phyloP scores from a whole-genome alignment of 2,797 vertebrate genomes.

The Hephaestus fuliginosus region DNA sequence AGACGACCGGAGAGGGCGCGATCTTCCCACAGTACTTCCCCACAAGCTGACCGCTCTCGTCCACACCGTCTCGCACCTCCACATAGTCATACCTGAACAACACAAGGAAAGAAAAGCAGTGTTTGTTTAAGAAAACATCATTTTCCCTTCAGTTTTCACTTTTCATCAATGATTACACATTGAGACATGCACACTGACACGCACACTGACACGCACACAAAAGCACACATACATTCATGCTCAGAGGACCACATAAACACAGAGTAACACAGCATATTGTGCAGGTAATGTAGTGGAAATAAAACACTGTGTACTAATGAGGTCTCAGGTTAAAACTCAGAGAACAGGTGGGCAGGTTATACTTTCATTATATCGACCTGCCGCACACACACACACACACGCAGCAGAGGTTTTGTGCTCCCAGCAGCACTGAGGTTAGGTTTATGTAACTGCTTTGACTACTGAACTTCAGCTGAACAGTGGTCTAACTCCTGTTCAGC shows the following conservation, averaged over 20 bases:
- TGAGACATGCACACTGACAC: neutral
- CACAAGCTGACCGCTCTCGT: conserved; percentile 91
- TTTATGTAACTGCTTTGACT: conserved; percentile 56
- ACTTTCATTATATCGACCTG: conserved; percentile 59
- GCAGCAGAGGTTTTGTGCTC: conserved; percentile 41
- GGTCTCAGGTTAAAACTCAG: conserved; percentile 71
- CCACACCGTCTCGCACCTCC: conserved; percentile 95
- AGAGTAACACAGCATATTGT: conserved; percentile 56
- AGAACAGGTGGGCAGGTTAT: conserved; percentile 66
- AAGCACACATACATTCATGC: conserved; percentile 18
- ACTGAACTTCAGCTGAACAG: conserved; percentile 38
- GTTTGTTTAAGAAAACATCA: neutral
- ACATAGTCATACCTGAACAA: conserved; percentile 95
- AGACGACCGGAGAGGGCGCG: conserved; percentile 94
- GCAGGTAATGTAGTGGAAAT: conserved; percentile 75
- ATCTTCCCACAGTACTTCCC: conserved; percentile 99
- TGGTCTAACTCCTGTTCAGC: conserved; percentile 48
- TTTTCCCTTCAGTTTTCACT: neutral
- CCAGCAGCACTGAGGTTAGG: conserved; percentile 52
- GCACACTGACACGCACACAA: neutral
- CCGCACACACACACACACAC: conserved; percentile 6
- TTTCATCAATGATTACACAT: neutral
- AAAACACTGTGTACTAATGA: conserved; percentile 72
- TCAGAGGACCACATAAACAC: conserved; percentile 42
- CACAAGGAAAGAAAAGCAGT: neutral